Percentiles rank a stretch among this genome's conserved stretches.
Conservation (phyloP, 2,888 invertebrate genomes). For the Galeruca laticollis region DNA sequence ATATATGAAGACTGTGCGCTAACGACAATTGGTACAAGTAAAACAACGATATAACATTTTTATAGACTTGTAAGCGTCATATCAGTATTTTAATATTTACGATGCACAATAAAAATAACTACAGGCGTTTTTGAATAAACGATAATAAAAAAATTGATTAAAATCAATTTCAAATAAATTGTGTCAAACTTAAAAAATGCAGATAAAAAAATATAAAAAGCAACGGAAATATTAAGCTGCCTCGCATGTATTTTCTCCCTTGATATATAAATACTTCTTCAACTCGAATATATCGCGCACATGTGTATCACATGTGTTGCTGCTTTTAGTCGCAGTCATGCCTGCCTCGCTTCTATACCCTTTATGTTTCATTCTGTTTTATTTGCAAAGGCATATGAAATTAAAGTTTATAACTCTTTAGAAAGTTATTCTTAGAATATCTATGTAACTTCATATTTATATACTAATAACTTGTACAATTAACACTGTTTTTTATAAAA, state of each 20-base stretch:
- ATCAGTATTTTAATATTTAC: background rate
- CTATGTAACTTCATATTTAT: background rate
- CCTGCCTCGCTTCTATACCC: constrained; percentile 21
- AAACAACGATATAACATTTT: background rate
- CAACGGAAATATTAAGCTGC: constrained; percentile 42
- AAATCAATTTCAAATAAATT: constrained; percentile 4
- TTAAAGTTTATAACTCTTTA: constrained; percentile 4
- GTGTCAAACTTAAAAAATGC: constrained; percentile 2
- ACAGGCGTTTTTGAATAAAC: constrained; percentile 6
- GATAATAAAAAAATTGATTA: background rate
- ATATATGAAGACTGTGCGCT: no score
- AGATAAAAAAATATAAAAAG: constrained; percentile 29
- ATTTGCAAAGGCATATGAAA: constrained; percentile 6
- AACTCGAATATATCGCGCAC: constrained; percentile 46
- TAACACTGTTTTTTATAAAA: no score
- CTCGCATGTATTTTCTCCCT: constrained; percentile 34
- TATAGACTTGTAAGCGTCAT: background rate
- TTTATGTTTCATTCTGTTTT: constrained; percentile 22
- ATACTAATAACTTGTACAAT: background rate
- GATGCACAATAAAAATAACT: background rate
- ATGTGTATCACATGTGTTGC: constrained; percentile 58
- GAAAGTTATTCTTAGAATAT: background rate
- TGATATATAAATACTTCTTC: constrained; percentile 36
- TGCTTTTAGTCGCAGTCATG: constrained; percentile 49
- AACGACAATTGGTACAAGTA: background rate